Evolutionary conservation across 2,797 vertebrate genomes (phyloP).

Genomic region (Apogon talboti): DNA sequence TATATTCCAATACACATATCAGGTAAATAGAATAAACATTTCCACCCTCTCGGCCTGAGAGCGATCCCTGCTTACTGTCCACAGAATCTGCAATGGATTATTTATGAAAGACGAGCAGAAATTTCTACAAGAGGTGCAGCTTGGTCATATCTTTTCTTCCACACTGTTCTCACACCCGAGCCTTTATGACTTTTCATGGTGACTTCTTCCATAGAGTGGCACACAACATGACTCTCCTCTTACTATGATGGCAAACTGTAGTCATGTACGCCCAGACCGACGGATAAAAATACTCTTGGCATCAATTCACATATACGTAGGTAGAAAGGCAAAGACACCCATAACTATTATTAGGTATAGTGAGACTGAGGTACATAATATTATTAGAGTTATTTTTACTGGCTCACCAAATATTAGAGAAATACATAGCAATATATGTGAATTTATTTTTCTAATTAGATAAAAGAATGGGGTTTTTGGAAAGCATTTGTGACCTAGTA

Average conservation of each 20-base stretch:
- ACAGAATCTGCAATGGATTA: constrained; percentile 47
- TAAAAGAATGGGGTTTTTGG: no score
- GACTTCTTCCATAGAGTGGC: constrained; percentile 19
- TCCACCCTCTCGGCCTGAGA: constrained; percentile 2
- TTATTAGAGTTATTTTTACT: no score
- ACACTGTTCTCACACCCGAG: constrained; percentile 20
- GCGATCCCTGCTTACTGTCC: constrained; percentile 18
- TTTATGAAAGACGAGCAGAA: constrained; percentile 49
- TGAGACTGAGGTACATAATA: no score
- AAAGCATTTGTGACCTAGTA: no score
- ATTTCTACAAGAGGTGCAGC: constrained; percentile 39
- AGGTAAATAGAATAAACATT: background rate
- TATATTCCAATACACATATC: no score
- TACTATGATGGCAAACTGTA: constrained; percentile 24
- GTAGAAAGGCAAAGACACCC: background rate
- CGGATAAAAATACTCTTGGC: constrained; percentile 30
- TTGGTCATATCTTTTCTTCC: constrained; percentile 28
- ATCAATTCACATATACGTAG: constrained; percentile 1
- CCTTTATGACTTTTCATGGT: constrained; percentile 11
- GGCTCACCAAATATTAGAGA: no score
- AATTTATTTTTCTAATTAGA: no score
- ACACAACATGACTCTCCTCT: constrained; percentile 51
- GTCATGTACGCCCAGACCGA: constrained; percentile 6
- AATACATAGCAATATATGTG: no score
- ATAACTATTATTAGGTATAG: background rate